Evolutionary conservation across 2,113 vertebrate genomes (phyloP).

Genomic region (Numida meleagris): DNA sequence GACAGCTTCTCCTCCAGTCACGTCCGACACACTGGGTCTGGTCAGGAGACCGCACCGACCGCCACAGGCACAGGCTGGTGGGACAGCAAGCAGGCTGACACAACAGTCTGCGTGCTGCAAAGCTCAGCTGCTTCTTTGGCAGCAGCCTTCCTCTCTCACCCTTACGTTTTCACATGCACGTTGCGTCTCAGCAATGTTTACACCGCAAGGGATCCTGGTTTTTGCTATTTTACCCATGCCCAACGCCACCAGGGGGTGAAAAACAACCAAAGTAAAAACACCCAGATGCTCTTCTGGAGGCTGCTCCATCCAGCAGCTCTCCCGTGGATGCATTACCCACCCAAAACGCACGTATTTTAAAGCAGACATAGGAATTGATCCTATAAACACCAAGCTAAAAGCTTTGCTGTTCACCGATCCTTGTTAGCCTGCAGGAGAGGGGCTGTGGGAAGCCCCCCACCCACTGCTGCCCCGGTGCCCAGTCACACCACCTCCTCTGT

Average conservation of each 20-base stretch:
- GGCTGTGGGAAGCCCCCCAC: neutral
- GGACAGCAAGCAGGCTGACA: neutral
- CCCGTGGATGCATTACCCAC: accelerated
- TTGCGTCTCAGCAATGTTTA: neutral
- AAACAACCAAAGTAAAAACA: accelerated
- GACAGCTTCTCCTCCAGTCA: neutral
- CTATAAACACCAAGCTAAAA: neutral
- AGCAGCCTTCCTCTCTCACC: neutral
- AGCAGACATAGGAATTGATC: accelerated
- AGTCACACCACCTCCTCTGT: neutral
- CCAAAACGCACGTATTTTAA: neutral
- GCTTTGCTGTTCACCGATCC: neutral
- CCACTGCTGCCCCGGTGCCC: neutral
- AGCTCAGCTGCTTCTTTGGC: neutral
- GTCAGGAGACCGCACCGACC: neutral
- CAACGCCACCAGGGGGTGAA: neutral
- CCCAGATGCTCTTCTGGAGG: neutral
- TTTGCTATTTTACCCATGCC: neutral
- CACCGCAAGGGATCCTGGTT: neutral
- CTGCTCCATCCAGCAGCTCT: neutral
- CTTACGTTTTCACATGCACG: neutral
- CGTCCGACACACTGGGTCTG: neutral
- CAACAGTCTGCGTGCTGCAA: neutral
- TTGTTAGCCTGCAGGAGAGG: neutral
- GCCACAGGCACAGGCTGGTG: neutral